These are phyloP conservation scores for Salticus scenicus DNA, from an alignment of 2,888 invertebrate species.

Conservation along the genomic window DNA sequence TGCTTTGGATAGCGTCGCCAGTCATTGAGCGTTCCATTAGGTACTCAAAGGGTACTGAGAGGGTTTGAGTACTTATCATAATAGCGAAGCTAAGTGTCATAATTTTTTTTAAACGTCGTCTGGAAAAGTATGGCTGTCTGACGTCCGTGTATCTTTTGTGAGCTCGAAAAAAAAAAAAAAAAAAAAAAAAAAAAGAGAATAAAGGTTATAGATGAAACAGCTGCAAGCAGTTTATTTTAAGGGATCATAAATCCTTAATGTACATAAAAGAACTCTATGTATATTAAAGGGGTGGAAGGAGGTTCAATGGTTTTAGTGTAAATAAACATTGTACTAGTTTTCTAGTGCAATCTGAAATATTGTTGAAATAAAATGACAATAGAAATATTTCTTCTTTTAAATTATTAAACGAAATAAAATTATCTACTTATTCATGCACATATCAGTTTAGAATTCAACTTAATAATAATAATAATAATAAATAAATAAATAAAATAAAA, in stretches of 20 bases:
- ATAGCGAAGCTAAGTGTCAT: slow-evolving; percentile 3
- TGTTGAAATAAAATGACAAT: too few species aligned
- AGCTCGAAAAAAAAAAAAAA: too few species aligned
- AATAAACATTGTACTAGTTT: too few species aligned
- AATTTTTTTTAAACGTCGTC: neutral
- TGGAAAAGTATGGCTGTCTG: neutral
- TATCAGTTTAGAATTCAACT: too few species aligned
- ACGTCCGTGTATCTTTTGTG: neutral
- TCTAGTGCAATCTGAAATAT: too few species aligned
- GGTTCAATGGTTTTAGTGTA: too few species aligned
- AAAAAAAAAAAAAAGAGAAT: neutral
- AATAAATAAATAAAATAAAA: too few species aligned
- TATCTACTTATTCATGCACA: too few species aligned
- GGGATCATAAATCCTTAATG: neutral
- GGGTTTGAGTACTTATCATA: neutral
- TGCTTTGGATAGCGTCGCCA: neutral
- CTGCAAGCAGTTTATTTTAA: neutral
- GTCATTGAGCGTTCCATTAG: slow-evolving; percentile 43
- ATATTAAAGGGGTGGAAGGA: too few species aligned
- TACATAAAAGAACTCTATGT: neutral
- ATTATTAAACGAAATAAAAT: too few species aligned
- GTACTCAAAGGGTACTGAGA: slow-evolving; percentile 29
- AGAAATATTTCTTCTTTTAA: too few species aligned
- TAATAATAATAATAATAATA: too few species aligned
- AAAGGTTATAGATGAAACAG: neutral